Evolutionary conservation across 2,888 invertebrate genomes (phyloP).

Genomic region (Peribatodes rhomboidaria): DNA sequence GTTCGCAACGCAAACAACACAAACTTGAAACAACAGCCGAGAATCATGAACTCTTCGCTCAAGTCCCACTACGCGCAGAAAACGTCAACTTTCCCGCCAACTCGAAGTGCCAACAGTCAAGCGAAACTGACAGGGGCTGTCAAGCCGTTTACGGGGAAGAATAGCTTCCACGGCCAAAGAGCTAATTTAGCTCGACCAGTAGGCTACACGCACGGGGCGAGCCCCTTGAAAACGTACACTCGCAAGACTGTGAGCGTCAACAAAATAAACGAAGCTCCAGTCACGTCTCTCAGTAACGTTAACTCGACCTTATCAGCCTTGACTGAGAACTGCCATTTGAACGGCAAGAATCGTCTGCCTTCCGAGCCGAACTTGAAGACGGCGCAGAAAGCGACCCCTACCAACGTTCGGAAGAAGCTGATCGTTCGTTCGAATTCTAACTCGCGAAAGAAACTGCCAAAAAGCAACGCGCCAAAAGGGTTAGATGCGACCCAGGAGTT

Average conservation of each 20-base stretch:
- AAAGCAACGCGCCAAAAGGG: constrained; percentile 66
- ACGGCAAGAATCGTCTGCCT: constrained; percentile 77
- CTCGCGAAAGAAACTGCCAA: constrained; percentile 77
- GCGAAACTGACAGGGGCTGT: constrained; percentile 64
- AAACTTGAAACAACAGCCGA: constrained; percentile 74
- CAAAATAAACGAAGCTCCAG: constrained; percentile 63
- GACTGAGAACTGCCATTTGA: constrained; percentile 81
- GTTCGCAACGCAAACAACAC: constrained; percentile 76
- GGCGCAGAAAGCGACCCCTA: constrained; percentile 60
- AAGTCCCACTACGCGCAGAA: constrained; percentile 77
- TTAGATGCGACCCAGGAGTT: constrained; percentile 76
- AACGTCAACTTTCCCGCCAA: constrained; percentile 82
- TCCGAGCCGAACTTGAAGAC: constrained; percentile 77
- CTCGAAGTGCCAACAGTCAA: constrained; percentile 77
- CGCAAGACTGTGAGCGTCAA: constrained; percentile 68
- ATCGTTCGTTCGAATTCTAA: constrained; percentile 78
- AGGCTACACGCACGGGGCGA: constrained; percentile 72
- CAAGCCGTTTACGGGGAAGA: constrained; percentile 75
- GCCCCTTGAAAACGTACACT: constrained; percentile 74
- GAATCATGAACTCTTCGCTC: constrained; percentile 65
- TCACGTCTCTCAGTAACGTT: constrained; percentile 61
- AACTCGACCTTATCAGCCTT: constrained; percentile 78
- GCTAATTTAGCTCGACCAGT: constrained; percentile 78
- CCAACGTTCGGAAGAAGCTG: constrained; percentile 73
- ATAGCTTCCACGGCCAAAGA: constrained; percentile 78